Conservation (phyloP, 2,113 vertebrate species). For the Petaurus breviceps region DNA sequence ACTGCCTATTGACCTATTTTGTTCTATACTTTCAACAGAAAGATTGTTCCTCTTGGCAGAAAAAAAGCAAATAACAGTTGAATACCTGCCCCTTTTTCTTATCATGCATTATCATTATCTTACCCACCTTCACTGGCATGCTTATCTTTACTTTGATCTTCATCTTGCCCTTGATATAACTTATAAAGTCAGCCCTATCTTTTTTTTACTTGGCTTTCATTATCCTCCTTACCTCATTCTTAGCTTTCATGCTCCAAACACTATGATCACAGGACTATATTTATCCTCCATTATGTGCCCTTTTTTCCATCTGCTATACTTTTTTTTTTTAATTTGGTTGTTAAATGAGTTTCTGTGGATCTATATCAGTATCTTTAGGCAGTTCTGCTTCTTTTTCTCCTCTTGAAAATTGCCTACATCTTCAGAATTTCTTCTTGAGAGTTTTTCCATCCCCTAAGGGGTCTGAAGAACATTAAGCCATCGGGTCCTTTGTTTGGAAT, state of each 20-base stretch:
- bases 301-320: neutral
- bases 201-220: neutral
- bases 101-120: neutral
- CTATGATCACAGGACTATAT: neutral
- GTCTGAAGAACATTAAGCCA: neutral
- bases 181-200: neutral
- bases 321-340: neutral
- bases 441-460: neutral
- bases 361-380: neutral
- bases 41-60: neutral
- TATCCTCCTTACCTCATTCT: neutral
- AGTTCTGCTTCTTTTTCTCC: neutral
- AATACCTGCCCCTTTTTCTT: neutral
- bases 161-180: neutral
- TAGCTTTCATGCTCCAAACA: neutral
- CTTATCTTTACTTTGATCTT: neutral
- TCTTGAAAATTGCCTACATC: neutral
- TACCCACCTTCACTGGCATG: neutral
- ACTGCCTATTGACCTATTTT: neutral
- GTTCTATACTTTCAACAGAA: neutral
- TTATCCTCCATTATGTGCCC: neutral
- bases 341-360: neutral
- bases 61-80: neutral
- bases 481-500: neutral
- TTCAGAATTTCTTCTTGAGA: neutral